Conservation (phyloP, 2,797 vertebrate species). For the Coreius guichenoti region DNA sequence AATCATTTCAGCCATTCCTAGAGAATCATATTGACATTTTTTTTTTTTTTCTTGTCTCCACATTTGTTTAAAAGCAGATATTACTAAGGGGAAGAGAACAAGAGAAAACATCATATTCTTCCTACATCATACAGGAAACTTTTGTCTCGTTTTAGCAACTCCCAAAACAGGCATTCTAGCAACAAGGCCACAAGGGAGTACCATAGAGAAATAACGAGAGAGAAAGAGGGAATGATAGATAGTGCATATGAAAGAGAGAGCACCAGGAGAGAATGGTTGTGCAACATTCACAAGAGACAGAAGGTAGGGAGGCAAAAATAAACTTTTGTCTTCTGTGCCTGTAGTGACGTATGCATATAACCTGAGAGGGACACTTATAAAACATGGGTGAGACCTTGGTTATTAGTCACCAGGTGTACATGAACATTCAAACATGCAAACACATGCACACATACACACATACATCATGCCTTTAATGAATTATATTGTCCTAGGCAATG, state of each 20-base stretch:
- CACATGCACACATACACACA: background rate
- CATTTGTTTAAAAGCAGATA: slow-evolving; percentile 5
- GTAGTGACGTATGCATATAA: slow-evolving; percentile 44
- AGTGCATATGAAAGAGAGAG: slow-evolving; percentile 30
- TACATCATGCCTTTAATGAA: background rate
- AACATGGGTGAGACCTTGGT: slow-evolving; percentile 12
- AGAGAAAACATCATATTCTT: slow-evolving; percentile 18
- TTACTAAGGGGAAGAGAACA: slow-evolving; percentile 31
- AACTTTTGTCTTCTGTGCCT: slow-evolving; percentile 36
- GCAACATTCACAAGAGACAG: slow-evolving; percentile 33
- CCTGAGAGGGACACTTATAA: slow-evolving; percentile 48
- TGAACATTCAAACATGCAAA: slow-evolving; percentile 6
- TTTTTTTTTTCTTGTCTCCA: slow-evolving; percentile 8
- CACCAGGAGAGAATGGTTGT: background rate
- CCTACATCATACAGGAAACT: slow-evolving; percentile 15
- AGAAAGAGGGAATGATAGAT: slow-evolving; percentile 20
- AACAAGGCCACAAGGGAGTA: slow-evolving; percentile 35
- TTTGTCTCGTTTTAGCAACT: slow-evolving; percentile 48
- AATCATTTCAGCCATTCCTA: slow-evolving; percentile 6
- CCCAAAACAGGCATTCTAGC: slow-evolving; percentile 31
- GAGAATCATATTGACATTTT: background rate
- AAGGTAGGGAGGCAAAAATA: slow-evolving; percentile 54
- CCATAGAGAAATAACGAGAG: background rate
- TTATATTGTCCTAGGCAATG: slow-evolving; percentile 30
- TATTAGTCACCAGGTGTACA: slow-evolving; percentile 28